phyloP scores from a whole-genome alignment of 2,797 vertebrate species.

The Sciurus carolinensis region DNA sequence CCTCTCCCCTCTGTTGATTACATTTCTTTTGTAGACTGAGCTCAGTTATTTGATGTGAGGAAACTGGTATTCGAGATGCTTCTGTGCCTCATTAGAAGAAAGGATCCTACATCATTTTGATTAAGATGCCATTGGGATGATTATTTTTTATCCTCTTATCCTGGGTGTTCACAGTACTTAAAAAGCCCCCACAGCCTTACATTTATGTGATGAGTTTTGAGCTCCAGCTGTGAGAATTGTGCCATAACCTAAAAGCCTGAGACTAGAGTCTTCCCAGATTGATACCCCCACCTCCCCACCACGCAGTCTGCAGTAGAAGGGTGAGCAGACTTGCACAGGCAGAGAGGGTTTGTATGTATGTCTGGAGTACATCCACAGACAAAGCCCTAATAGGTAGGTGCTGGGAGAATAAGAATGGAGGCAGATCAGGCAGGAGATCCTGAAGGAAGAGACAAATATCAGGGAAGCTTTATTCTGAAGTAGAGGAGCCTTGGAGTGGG shows the following conservation, averaged over 20 bases:
- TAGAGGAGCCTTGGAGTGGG: conserved; percentile 18
- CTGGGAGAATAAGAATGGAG: conserved; percentile 32
- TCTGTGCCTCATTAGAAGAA: conserved; percentile 69
- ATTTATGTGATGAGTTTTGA: conserved; percentile 81
- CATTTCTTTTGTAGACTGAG: conserved; percentile 59
- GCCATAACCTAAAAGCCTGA: conserved; percentile 70
- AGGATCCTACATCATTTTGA: conserved; percentile 79
- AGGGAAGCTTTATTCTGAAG: conserved; percentile 46
- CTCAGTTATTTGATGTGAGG: conserved; percentile 66
- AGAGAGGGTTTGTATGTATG: neutral
- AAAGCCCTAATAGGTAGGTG: neutral
- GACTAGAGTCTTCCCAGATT: conserved; percentile 45
- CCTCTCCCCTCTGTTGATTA: conserved; percentile 42
- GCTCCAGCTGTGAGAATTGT: conserved; percentile 73
- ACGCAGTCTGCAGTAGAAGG: conserved; percentile 34
- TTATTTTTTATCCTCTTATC: conserved; percentile 82
- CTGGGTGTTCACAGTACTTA: conserved; percentile 72
- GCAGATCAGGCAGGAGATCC: conserved; percentile 19
- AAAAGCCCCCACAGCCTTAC: conserved; percentile 60
- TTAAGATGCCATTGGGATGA: conserved; percentile 78
- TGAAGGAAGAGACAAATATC: conserved; percentile 38
- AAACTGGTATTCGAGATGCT: conserved; percentile 69
- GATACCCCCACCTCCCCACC: neutral
- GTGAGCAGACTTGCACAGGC: neutral
- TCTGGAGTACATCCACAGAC: neutral